Evolutionary conservation across 2,888 invertebrate species (phyloP).

Genomic region (Cataglyphis rosenhaueri): DNA sequence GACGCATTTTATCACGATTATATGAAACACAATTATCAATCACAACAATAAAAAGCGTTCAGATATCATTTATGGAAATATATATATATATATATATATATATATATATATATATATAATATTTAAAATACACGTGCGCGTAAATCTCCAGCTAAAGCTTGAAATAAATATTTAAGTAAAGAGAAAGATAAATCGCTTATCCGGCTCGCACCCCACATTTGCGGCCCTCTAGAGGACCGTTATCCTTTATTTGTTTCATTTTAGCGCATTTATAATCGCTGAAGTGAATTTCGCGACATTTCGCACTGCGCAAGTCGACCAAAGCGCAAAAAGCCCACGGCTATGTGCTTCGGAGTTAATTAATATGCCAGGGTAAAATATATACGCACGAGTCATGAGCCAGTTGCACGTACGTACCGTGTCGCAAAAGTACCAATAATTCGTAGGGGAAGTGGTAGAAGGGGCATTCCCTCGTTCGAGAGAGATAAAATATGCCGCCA

Average conservation of each 20-base stretch:
- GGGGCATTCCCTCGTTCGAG: slow-evolving; percentile 14
- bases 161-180: slow-evolving; percentile 25
- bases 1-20: slow-evolving; percentile 16
- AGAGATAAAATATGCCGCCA: slow-evolving; percentile 50
- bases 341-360: slow-evolving; percentile 40
- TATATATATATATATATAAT: not conserved
- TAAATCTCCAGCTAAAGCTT: not conserved
- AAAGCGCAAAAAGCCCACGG: slow-evolving; percentile 21
- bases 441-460: slow-evolving; percentile 27
- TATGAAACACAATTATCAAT: not conserved
- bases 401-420: slow-evolving; percentile 52
- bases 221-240: slow-evolving; percentile 5
- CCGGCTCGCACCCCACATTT: slow-evolving; percentile 11
- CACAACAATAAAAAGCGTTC: not conserved
- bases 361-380: slow-evolving; percentile 53
- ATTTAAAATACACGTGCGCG: not conserved
- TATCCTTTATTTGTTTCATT: slow-evolving; percentile 31
- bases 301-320: slow-evolving; percentile 5
- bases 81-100: not conserved
- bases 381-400: slow-evolving; percentile 37
- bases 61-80: slow-evolving; percentile 5
- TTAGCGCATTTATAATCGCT: slow-evolving; percentile 45
- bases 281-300: slow-evolving; percentile 40
- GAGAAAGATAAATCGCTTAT: slow-evolving; percentile 21
- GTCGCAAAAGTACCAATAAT: slow-evolving; percentile 52